A percentile compares a stretch with the other conserved stretches of the same genome.
phyloP scores from a whole-genome alignment of 2,113 vertebrate species.

The Nerophis lumbriciformis region DNA sequence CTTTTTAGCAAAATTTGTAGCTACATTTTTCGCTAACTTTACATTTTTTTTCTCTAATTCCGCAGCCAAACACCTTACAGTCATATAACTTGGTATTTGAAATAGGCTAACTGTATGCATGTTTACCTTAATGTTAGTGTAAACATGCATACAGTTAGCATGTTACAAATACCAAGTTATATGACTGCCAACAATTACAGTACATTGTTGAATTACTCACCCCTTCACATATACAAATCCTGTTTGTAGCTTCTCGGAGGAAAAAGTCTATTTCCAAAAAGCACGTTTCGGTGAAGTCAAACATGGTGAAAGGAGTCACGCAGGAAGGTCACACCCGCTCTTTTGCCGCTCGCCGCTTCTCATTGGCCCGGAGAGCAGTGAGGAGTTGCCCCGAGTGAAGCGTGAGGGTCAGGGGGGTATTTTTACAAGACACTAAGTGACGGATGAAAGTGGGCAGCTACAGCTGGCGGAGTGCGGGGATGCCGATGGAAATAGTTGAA shows the following conservation, averaged over 20 bases:
- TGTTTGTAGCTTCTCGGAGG: not conserved
- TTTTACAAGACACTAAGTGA: constrained; percentile 40
- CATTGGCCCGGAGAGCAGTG: constrained; percentile 41
- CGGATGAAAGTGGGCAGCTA: constrained; percentile 31
- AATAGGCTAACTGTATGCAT: no score
- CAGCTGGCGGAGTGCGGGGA: constrained; percentile 30
- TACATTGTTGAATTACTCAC: constrained; percentile 25
- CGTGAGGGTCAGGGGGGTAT: constrained; percentile 23
- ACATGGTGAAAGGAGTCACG: constrained; percentile 2
- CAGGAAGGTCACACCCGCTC: constrained; percentile 32
- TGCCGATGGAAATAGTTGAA: constrained; percentile 45
- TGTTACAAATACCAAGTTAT: no score
- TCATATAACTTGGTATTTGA: no score
- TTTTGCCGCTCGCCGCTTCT: constrained; percentile 43
- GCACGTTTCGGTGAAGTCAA: not conserved
- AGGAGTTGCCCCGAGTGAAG: constrained; percentile 4
- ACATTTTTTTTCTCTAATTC: no score
- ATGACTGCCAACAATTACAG: no score
- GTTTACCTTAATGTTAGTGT: no score
- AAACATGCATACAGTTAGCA: no score
- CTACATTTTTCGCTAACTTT: no score
- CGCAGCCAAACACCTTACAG: no score
- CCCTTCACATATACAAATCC: constrained; percentile 1
- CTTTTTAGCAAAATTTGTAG: no score
- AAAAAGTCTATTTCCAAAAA: constrained; percentile 5